These are phyloP conservation scores for Dryobotodes eremita DNA, from an alignment of 2,888 invertebrate genomes.

Conservation along the genomic window DNA sequence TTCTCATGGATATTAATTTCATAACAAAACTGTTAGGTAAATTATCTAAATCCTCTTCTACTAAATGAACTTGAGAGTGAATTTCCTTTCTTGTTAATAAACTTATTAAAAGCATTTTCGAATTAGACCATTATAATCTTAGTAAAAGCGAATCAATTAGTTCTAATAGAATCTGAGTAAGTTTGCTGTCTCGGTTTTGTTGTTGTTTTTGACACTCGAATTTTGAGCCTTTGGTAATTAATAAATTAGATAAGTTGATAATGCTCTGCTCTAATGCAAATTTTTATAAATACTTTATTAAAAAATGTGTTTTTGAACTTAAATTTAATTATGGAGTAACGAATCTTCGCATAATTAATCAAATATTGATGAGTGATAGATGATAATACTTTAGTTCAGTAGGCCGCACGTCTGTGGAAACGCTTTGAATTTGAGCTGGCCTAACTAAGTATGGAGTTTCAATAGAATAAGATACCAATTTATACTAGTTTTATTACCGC, in stretches of 20 bases:
- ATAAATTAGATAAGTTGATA: constrained; percentile 31
- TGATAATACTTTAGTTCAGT: not conserved
- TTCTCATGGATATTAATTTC: not conserved
- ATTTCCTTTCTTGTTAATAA: constrained; percentile 35
- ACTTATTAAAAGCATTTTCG: constrained; percentile 38
- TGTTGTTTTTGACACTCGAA: constrained; percentile 42
- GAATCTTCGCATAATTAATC: not conserved
- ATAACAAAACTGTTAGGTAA: not conserved
- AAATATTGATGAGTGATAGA: not conserved
- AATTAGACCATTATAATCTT: constrained; percentile 31
- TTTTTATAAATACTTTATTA: not conserved
- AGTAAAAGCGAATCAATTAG: constrained; percentile 30
- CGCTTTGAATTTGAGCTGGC: not conserved
- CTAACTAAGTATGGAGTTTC: not conserved
- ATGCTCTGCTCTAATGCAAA: not conserved
- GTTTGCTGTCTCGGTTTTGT: constrained; percentile 8
- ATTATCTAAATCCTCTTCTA: constrained; percentile 18
- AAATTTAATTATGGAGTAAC: not conserved
- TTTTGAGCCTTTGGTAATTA: constrained; percentile 25
- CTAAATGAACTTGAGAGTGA: constrained; percentile 3
- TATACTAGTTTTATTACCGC: not conserved
- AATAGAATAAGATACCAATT: not conserved
- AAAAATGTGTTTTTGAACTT: not conserved
- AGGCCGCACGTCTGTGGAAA: not conserved
- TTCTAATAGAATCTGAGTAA: constrained; percentile 39